Base-by-base conservation (phyloP, 1,140 invertebrate genomes). In the Dufourea novaeangliae region DNA sequence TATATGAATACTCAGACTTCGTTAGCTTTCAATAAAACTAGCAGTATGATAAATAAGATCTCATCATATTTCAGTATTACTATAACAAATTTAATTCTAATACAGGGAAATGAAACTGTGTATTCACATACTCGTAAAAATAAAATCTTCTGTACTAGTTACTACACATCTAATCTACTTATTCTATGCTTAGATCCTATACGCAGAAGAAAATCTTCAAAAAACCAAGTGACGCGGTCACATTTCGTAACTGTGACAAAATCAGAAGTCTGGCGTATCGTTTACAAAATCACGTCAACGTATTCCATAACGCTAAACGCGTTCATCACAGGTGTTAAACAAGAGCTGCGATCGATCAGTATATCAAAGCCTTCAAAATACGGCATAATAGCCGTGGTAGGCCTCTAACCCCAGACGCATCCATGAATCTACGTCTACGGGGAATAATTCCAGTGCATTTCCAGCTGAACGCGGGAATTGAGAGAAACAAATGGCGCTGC, bases 381-480 rank as follows among this genome's bases (percentile, higher is more conserved):
- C 14, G 52, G 20, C 29, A 37, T 56, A 34, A 44, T 37, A 17
- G 8, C 64, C 6, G 11, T 41, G 25, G 27, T 39, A 37, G 39
- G 67, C n/a, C 37, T 27, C 12, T 11, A 44, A 46, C 20, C 17
- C 39, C 29, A 27, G 37, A 44, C 27, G 50, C 1, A 37, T 44
- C 41, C 41, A n/a, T 44, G 54, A 27, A 37, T 32, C 39, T 12
- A 62, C 37, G 41, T 27, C 56, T 22, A 34, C 10, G 57, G 41
- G 32, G 46, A 70, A 54, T 41, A 77, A 77, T 77, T 71, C 41
- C 66, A 22, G 20, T 27, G 12, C 20, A 46, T 69, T 69, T 39
- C 39, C 29, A 29, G 37, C 29, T 14, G 37, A 20, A n/a, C 20
- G 11, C 7, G 57, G 14, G 17, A 70, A 77, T 62, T 25, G n/a